A percentile compares a stretch with the other conserved stretches of the same genome.
Evolutionary conservation across 2,797 vertebrate species (phyloP).

Genomic region (Melanogrammus aeglefinus): DNA sequence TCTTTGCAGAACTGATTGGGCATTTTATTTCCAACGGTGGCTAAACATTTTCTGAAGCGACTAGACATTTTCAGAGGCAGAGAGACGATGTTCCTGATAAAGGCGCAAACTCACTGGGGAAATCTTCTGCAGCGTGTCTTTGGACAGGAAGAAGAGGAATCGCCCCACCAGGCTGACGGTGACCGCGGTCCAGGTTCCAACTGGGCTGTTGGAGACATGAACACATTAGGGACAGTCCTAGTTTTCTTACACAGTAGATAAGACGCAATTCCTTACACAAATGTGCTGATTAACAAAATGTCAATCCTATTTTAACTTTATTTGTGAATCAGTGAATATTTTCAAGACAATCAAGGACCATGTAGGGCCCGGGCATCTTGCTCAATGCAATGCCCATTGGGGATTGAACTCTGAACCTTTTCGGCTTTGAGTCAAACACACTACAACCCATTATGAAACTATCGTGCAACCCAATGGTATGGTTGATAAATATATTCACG

Average conservation of each 20-base stretch:
- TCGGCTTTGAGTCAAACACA: not conserved
- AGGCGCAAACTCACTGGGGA: conserved; percentile 53
- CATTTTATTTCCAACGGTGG: not conserved
- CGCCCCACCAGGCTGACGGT: conserved; percentile 70
- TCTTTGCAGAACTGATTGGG: not conserved
- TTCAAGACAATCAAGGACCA: not conserved
- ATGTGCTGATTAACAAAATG: not conserved
- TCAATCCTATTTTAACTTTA: not conserved
- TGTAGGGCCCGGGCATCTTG: not conserved
- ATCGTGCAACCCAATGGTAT: not conserved
- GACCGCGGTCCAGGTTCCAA: conserved; percentile 64
- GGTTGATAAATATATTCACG: too few species aligned
- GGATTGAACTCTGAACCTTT: not conserved
- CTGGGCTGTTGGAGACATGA: conserved; percentile 53
- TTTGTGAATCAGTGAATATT: not conserved
- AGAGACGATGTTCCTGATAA: not conserved
- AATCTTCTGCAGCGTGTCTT: conserved; percentile 61
- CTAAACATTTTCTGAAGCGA: not conserved
- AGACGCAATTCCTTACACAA: not conserved
- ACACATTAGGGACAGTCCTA: not conserved
- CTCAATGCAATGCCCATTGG: not conserved
- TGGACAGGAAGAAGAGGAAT: conserved; percentile 75
- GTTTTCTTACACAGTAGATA: not conserved
- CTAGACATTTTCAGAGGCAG: not conserved
- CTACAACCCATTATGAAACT: not conserved